Percentiles rank a stretch among this genome's conserved stretches.
Evolutionary conservation across 2,888 invertebrate genomes (phyloP).

Genomic region (Lymantria monacha): DNA sequence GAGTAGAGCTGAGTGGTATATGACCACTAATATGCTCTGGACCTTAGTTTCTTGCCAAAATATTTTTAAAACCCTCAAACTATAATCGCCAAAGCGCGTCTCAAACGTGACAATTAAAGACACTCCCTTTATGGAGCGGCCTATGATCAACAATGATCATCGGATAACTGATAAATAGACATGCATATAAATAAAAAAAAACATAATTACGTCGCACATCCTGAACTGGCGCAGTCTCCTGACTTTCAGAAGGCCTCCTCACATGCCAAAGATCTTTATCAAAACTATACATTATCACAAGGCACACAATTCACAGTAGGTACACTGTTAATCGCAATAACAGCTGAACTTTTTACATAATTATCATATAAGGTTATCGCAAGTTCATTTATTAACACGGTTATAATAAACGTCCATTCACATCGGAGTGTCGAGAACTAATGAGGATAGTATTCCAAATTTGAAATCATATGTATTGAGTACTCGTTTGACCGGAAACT

Average conservation of each 20-base stretch:
- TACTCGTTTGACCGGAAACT: conserved; percentile 9
- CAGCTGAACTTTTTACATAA: conserved; percentile 13
- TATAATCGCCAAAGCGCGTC: no score
- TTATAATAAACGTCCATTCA: conserved; percentile 15
- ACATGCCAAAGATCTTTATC: conserved; percentile 78
- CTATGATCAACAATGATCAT: no score
- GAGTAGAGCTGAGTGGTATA: no score
- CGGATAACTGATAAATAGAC: background rate
- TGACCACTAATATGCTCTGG: no score
- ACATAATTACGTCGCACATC: conserved; percentile 45
- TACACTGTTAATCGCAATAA: conserved; percentile 9
- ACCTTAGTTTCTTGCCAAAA: no score
- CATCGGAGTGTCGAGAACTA: conserved; percentile 13
- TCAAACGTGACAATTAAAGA: no score
- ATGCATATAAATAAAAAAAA: background rate
- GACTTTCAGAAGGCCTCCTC: conserved; percentile 53
- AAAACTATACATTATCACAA: conserved; percentile 67
- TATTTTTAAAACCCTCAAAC: no score
- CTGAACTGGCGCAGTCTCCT: conserved; percentile 31
- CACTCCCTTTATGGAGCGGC: no score
- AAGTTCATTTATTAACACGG: conserved; percentile 23
- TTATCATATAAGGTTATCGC: conserved; percentile 33
- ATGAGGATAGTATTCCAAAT: conserved; percentile 23
- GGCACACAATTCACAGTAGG: conserved; percentile 19
- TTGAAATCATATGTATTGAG: conserved; percentile 8